Percentiles rank a stretch among this genome's conserved stretches.
Conservation (phyloP, 2,888 invertebrate genomes). For the Busseola fusca region DNA sequence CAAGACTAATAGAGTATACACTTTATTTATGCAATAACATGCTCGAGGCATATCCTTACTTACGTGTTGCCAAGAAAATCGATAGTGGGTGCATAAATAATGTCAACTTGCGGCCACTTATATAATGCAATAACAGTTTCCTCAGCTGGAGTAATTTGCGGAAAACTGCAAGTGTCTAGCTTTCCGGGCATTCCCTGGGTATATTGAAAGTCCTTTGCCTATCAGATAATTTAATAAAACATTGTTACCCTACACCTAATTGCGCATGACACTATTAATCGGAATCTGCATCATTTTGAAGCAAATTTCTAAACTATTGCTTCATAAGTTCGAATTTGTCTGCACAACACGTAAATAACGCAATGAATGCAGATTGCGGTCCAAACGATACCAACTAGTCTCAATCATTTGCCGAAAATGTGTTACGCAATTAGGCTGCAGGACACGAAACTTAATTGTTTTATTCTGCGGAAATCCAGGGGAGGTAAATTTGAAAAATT, state of each 20-base stretch:
- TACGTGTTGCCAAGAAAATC: conserved; percentile 37
- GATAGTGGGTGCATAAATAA: conserved; percentile 42
- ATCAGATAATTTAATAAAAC: neutral
- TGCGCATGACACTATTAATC: no score
- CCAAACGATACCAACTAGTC: no score
- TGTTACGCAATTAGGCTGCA: no score
- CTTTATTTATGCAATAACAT: conserved; percentile 10
- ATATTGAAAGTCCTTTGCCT: neutral
- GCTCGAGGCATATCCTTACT: neutral
- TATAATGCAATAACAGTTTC: conserved; percentile 12
- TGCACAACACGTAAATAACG: no score
- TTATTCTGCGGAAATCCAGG: neutral
- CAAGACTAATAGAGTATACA: neutral
- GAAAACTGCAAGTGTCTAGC: conserved; percentile 19
- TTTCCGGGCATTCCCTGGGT: conserved; percentile 4
- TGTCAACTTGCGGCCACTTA: conserved; percentile 29
- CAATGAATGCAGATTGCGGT: no score
- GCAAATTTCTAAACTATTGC: no score
- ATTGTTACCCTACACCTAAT: neutral
- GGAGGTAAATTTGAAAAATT: neutral
- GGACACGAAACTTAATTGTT: neutral
- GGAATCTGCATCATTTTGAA: no score
- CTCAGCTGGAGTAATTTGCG: conserved; percentile 4
- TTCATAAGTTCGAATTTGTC: no score
- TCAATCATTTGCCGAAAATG: no score